Evolutionary conservation across 2,113 vertebrate species (phyloP).

Genomic region (Indicator maculatus): DNA sequence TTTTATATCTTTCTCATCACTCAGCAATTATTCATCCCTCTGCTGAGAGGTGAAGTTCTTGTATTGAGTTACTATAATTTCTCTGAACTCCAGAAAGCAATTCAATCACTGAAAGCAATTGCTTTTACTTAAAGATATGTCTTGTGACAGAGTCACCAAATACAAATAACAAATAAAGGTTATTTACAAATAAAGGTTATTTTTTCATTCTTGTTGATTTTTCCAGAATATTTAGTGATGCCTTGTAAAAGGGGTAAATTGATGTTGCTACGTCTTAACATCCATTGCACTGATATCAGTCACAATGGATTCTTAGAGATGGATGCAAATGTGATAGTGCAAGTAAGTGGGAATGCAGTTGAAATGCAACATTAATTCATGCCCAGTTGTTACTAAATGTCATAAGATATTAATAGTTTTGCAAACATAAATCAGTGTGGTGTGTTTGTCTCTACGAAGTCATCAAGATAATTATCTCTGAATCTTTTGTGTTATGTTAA

Average conservation of each 20-base stretch:
- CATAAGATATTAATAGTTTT: constrained; percentile 29
- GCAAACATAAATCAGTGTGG: neutral
- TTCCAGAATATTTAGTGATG: neutral
- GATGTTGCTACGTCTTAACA: neutral
- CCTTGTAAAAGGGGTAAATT: neutral
- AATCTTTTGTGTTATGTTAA: neutral
- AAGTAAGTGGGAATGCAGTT: constrained; percentile 5
- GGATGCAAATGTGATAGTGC: neutral
- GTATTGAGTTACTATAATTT: constrained; percentile 30
- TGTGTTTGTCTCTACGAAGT: neutral
- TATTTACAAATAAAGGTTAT: neutral
- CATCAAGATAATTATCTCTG: constrained; percentile 9
- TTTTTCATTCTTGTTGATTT: neutral
- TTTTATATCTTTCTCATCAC: constrained; percentile 64
- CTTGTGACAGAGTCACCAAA: constrained; percentile 7
- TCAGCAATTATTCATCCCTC: constrained; percentile 45
- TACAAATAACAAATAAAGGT: neutral
- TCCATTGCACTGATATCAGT: constrained; percentile 1
- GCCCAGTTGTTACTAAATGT: constrained; percentile 18
- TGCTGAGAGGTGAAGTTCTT: constrained; percentile 33
- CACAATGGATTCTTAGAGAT: neutral
- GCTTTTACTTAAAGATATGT: constrained; percentile 35
- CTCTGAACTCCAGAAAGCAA: constrained; percentile 16
- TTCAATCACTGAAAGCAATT: constrained; percentile 28
- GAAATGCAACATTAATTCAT: constrained; percentile 29